Percentiles rank a stretch among this genome's conserved stretches.
Evolutionary conservation across 2,888 invertebrate genomes (phyloP).

Genomic region (Hirtodrosophila trivittata): DNA sequence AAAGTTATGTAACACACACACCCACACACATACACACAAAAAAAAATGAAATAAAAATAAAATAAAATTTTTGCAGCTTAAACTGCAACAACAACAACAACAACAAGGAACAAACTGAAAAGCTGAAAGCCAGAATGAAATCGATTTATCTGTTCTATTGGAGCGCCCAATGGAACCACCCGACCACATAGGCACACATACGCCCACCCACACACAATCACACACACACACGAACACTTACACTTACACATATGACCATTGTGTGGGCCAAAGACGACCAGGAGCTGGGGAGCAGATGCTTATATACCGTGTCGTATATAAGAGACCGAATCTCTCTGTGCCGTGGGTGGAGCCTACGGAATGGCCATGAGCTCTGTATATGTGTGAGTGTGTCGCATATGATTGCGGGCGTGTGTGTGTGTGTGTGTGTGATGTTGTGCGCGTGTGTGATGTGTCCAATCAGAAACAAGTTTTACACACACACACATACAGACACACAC

Average conservation of each 20-base stretch:
- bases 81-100: constrained; percentile 35
- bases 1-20: constrained; percentile 41
- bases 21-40: neutral
- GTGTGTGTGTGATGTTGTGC: constrained; percentile 30
- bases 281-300: constrained; percentile 25
- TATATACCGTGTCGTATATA: constrained; percentile 29
- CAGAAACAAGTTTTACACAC: constrained; percentile 62
- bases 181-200: constrained; percentile 24
- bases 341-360: constrained; percentile 71
- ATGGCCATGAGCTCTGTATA: constrained; percentile 45
- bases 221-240: constrained; percentile 11
- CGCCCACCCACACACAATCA: constrained; percentile 22
- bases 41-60: neutral
- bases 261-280: constrained; percentile 24
- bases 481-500: constrained; percentile 28
- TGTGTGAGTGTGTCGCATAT: constrained; percentile 35
- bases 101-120: constrained; percentile 10
- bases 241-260: constrained; percentile 43
- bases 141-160: constrained; percentile 78
- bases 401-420: constrained; percentile 26
- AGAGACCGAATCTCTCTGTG: constrained; percentile 37
- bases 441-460: constrained; percentile 68
- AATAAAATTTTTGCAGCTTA: constrained; percentile 36
- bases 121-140: constrained; percentile 53
- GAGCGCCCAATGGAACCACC: constrained; percentile 11